These are phyloP conservation scores for Globia sparganii DNA, from an alignment of 2,888 invertebrate genomes.

Conservation along the genomic window DNA sequence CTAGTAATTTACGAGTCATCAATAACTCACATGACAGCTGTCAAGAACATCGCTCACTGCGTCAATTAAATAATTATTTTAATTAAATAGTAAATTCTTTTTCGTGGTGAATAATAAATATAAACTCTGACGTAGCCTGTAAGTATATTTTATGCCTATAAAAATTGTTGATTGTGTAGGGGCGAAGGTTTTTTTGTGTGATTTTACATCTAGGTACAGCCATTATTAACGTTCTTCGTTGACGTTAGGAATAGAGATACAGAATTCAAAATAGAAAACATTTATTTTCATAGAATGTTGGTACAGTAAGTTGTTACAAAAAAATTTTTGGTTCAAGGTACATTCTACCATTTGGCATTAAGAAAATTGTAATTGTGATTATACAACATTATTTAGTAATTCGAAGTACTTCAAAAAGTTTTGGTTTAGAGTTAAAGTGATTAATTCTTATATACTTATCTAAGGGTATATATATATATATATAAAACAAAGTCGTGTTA, in stretches of 20 bases:
- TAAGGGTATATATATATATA: background rate
- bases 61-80: background rate
- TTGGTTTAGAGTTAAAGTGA: background rate
- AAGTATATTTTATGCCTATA: background rate
- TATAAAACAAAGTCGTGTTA: no score
- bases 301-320: background rate
- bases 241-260: background rate
- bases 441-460: no score
- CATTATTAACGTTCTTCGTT: background rate
- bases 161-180: background rate
- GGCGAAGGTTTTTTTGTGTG: background rate
- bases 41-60: constrained; percentile 20
- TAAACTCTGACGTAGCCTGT: background rate
- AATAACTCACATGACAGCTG: constrained; percentile 32
- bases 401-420: background rate
- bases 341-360: background rate
- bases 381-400: background rate
- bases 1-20: constrained; percentile 17
- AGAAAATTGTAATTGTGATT: background rate
- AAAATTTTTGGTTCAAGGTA: background rate
- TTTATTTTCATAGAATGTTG: background rate
- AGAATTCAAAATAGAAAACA: background rate
- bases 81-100: background rate
- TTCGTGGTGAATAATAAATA: background rate
- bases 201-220: background rate